These are phyloP conservation scores for Anomalospiza imberbis DNA, from an alignment of 2,797 vertebrate species.

Conservation along the genomic window DNA sequence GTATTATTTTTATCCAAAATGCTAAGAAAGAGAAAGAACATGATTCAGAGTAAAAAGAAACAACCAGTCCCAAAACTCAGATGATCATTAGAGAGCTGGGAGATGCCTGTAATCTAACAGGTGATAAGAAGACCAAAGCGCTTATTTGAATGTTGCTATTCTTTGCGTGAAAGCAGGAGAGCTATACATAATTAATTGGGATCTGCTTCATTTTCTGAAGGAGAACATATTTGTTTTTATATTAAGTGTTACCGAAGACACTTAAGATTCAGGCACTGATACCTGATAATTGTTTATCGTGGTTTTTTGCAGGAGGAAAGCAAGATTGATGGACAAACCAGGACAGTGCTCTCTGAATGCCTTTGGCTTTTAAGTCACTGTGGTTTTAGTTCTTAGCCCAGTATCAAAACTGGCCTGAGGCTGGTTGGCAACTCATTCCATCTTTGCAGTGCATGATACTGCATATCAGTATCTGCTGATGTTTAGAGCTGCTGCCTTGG, in stretches of 20 bases:
- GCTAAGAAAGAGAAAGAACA: background rate
- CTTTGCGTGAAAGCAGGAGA: conserved; percentile 11
- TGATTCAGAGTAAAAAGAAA: background rate
- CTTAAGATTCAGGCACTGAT: conserved; percentile 51
- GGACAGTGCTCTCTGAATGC: background rate
- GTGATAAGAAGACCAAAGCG: conserved; percentile 2
- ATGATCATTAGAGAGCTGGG: conserved; percentile 17
- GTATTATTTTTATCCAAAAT: conserved; percentile 33
- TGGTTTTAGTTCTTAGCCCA: background rate
- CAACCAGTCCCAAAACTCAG: background rate
- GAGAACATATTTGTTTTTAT: conserved; percentile 56
- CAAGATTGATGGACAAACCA: background rate
- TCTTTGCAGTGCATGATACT: background rate
- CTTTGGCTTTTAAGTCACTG: background rate
- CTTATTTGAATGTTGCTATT: conserved; percentile 37
- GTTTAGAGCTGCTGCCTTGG: background rate
- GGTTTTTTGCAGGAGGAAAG: background rate
- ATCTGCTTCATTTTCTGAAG: conserved; percentile 65
- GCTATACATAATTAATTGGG: conserved; percentile 61
- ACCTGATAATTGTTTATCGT: conserved; percentile 30
- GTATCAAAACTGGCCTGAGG: background rate
- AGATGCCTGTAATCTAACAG: conserved; percentile 51
- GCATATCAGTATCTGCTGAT: background rate
- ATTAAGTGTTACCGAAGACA: conserved; percentile 59
- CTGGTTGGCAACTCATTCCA: background rate